A percentile compares a stretch with the other conserved stretches of the same genome.
These are phyloP conservation scores for Tetragonula clypearis DNA, from an alignment of 1,140 invertebrate genomes.

Conservation along the genomic window DNA sequence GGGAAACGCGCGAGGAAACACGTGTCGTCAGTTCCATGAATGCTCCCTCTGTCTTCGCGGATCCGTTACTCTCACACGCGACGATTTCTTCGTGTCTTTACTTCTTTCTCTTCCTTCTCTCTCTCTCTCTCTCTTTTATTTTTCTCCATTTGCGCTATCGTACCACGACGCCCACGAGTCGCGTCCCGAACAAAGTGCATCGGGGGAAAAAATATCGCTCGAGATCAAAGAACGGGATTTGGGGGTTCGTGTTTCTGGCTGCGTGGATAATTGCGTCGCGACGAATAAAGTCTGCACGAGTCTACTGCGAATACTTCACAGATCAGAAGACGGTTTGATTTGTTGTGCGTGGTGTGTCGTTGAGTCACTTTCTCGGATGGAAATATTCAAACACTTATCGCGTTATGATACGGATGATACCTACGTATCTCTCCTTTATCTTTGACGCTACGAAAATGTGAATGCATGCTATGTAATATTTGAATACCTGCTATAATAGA, in stretches of 20 bases:
- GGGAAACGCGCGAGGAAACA: constrained; percentile 29
- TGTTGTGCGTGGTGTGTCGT: neutral
- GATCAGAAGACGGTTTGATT: neutral
- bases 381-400: too few species aligned
- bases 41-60: constrained; percentile 35
- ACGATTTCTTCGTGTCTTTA: neutral
- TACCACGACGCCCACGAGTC: constrained; percentile 25
- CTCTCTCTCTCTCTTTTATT: neutral
- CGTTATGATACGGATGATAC: too few species aligned
- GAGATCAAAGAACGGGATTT: constrained; percentile 20
- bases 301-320: neutral
- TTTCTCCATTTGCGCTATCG: neutral
- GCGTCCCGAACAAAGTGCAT: constrained; percentile 36
- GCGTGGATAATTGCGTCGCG: constrained; percentile 23
- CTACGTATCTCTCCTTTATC: too few species aligned
- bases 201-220: constrained; percentile 7
- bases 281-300: neutral
- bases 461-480: too few species aligned
- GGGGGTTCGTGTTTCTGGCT: constrained; percentile 12
- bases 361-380: neutral
- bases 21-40: constrained; percentile 47
- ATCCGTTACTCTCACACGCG: constrained; percentile 17
- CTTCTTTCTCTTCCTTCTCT: neutral
- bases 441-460: too few species aligned
- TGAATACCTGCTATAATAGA: too few species aligned